Evolutionary conservation across 2,797 vertebrate genomes (phyloP), one percentile per base, ranked within the genome.

Genomic region (Trachops cirrhosus): DNA sequence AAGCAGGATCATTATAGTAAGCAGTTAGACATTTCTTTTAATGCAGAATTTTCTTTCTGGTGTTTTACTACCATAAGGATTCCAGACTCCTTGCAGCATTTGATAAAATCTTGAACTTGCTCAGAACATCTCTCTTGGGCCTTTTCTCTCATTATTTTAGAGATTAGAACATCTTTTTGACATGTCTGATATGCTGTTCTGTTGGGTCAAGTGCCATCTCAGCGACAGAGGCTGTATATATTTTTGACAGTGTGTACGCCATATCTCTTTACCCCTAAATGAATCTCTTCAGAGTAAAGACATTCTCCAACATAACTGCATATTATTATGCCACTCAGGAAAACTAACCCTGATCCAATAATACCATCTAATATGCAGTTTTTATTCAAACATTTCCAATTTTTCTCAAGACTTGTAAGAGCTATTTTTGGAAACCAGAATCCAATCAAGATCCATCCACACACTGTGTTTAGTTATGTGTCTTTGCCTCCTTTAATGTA

Each of bases 71-170:
- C 22, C 48, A 54, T 34, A 37, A 54, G 75, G n/a, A 78, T 54
- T 78, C 22, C 75, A 78, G 48, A 54, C n/a, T 78, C 75, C n/a
- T 73, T 44, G n/a, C 48, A 26, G 37, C n/a, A 78, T 54, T 78
- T 78, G 48, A 21, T 37, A 78, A 78, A 37, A 54, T 78, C 99
- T 99, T 99, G 97, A 82, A 99, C 99, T 95, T 99, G 98, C 83
- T 99, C 98, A 37, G 96, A 98, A 97, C 99, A 99, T 68, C 90
- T 98, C 96, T 99, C 99, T 97, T 97, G 99, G 96, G 99, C 99
- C 97, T 99, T 99, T 94, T 99, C 99, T 96, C 99, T 99, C 99
- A 99, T 99, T 94, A 99, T 95, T 96, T 99, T 99, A 52, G 99
- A 99, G 92, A 99, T 99, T 91, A 99, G 98, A 93, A 99, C 98